Conservation (phyloP, 2,113 vertebrate species). For the Channa maculata region DNA sequence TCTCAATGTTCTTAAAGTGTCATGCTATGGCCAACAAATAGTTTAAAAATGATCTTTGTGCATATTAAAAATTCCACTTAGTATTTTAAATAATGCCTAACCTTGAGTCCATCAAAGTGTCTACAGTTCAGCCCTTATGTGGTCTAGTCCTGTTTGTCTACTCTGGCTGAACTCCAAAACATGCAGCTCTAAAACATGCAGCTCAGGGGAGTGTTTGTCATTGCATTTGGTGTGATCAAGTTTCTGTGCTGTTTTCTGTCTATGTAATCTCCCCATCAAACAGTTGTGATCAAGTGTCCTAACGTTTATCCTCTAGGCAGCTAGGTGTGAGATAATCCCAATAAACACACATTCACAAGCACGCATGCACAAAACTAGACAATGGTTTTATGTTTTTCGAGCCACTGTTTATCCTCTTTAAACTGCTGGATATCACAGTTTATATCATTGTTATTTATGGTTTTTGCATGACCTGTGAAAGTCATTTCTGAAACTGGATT, state of each 20-base stretch:
- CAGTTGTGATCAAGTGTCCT: constrained; percentile 43
- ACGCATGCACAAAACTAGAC: neutral
- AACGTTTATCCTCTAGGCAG: constrained; percentile 17
- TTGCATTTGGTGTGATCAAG: constrained; percentile 2
- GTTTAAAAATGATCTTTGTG: too few species aligned
- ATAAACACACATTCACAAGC: constrained; percentile 22
- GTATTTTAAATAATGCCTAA: too few species aligned
- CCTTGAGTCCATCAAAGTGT: neutral
- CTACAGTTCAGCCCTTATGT: constrained; percentile 4
- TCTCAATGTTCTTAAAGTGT: too few species aligned
- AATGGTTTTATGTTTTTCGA: constrained; percentile 23
- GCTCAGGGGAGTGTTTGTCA: constrained; percentile 13
- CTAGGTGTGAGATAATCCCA: constrained; percentile 60
- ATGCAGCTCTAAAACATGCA: constrained; percentile 32
- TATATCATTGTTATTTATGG: constrained; percentile 18
- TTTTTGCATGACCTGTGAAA: neutral
- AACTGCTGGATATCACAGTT: constrained; percentile 11
- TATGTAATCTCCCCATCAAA: constrained; percentile 47
- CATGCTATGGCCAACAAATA: too few species aligned
- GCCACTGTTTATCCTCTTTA: constrained; percentile 44
- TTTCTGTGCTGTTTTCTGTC: constrained; percentile 12
- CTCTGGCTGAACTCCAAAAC: constrained; percentile 24
- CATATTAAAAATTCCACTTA: too few species aligned
- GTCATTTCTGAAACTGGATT: neutral
- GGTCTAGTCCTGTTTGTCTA: constrained; percentile 12